Conservation (phyloP, 1,140 invertebrate species). For the Drosophila nannoptera region DNA sequence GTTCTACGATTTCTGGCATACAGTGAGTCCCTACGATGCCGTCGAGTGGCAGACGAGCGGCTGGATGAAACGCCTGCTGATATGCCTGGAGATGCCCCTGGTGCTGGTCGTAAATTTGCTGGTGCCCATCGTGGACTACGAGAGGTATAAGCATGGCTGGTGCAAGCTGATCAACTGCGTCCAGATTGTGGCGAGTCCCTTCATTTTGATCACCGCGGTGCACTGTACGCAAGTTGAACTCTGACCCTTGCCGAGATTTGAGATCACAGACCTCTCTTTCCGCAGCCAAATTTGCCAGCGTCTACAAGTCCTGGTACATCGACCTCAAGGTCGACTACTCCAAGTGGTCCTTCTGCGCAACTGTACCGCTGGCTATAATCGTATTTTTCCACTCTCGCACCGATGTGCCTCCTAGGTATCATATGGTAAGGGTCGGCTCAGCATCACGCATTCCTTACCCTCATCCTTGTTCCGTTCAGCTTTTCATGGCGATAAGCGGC, state of each 20-base stretch:
- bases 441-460: neutral
- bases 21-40: conserved; percentile 42
- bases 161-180: conserved; percentile 59
- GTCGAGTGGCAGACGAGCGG: conserved; percentile 20
- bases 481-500: conserved; percentile 9
- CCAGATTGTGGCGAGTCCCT: conserved; percentile 51
- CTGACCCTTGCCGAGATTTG: neutral
- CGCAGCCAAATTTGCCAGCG: conserved; percentile 19
- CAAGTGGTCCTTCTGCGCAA: conserved; percentile 27
- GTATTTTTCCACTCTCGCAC: conserved; percentile 45
- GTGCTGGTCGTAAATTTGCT: conserved; percentile 12
- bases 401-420: conserved; percentile 52
- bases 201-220: conserved; percentile 6
- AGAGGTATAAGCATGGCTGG: conserved; percentile 55
- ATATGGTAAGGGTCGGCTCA: conserved; percentile 28
- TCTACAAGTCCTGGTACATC: conserved; percentile 24
- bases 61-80: neutral
- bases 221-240: conserved; percentile 29
- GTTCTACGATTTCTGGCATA: conserved; percentile 22
- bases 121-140: conserved; percentile 50
- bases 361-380: conserved; percentile 33
- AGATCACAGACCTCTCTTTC: neutral
- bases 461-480: neutral
- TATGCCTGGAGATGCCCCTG: conserved; percentile 24
- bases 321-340: conserved; percentile 3